Evolutionary conservation across 1,140 invertebrate genomes (phyloP), one percentile per base, ranked within the genome.

Genomic region (Drosophila simulans): DNA sequence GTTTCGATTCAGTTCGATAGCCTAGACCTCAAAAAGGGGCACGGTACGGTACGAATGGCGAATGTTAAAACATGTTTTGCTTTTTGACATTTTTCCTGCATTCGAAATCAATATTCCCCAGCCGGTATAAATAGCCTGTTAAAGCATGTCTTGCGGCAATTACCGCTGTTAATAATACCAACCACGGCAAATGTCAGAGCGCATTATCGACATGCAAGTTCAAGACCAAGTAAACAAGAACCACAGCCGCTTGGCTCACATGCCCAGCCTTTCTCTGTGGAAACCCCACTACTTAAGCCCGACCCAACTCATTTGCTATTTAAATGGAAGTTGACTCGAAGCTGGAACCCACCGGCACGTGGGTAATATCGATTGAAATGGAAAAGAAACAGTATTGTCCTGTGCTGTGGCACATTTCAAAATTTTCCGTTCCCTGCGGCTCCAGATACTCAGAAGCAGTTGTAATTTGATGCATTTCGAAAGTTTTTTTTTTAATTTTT

Each of bases 131-230:
- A 53, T 68, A 65, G 31, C 45, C 58, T 8, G 31, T 31, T 15
- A 35, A 51, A 48, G 42, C 64, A 46, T 69, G 66, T 68, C 66
- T 56, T 27, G 27, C 11, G 35, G 64, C 66, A 70, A 71, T 71
- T 71, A 71, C 49, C 42, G 57, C 25, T 15, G 64, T 57, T 70
- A 71, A 57, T 70, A 39, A 31, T 25, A 40, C 42, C 51, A 56
- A 58, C 49, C 45, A 37, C 22, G 45, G 25, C 4, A 43, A 82
- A 82, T 77, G 65, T 65, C 71, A 74, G 49, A 48, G 42, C 64
- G 46, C 52, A 88, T 80, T 88, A 88, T 83, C 84, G 75, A 77
- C 83, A 86, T 86, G 83, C 83, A 86, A 83, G 83, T 86, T 86
- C 79, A 86, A 76, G 83, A 69, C 79, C 83, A 77, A 65, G 45